phyloP scores from a whole-genome alignment of 1,140 invertebrate genomes.

The Dreissena rostriformis region DNA sequence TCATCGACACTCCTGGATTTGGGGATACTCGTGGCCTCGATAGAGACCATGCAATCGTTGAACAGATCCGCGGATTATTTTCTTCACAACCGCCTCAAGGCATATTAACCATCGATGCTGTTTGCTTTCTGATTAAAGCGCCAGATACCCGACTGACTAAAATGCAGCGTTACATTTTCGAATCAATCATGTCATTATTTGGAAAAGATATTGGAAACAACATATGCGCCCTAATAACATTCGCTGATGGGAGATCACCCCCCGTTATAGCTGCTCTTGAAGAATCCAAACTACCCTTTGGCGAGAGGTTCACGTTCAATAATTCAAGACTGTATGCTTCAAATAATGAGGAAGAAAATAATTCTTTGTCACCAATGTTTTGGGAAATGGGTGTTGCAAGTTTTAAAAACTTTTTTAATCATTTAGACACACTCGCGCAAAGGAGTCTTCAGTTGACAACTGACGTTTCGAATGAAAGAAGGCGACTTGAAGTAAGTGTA shows the following conservation, averaged over 20 bases:
- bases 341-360: not conserved
- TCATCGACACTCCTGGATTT: slow-evolving; percentile 45
- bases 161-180: not conserved
- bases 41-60: not conserved
- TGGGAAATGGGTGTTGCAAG: slow-evolving; percentile 50
- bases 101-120: slow-evolving; percentile 51
- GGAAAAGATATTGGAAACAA: slow-evolving; percentile 9
- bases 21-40: slow-evolving; percentile 59
- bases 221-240: slow-evolving; percentile 8
- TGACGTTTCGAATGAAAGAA: slow-evolving; percentile 42
- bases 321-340: not conserved
- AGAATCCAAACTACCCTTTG: not conserved
- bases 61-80: not conserved
- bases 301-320: slow-evolving; percentile 1
- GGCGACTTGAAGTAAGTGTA: slow-evolving; percentile 26
- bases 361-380: slow-evolving; percentile 25
- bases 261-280: not conserved
- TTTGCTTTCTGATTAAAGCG: slow-evolving; percentile 18
- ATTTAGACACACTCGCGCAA: not conserved
- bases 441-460: slow-evolving; percentile 52
- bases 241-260: slow-evolving; percentile 6
- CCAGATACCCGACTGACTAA: not conserved
- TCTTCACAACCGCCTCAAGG: not conserved
- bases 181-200: not conserved
- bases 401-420: slow-evolving; percentile 42